These are phyloP conservation scores for Xylophagus ater DNA, from an alignment of 2,888 invertebrate species.

Conservation along the genomic window DNA sequence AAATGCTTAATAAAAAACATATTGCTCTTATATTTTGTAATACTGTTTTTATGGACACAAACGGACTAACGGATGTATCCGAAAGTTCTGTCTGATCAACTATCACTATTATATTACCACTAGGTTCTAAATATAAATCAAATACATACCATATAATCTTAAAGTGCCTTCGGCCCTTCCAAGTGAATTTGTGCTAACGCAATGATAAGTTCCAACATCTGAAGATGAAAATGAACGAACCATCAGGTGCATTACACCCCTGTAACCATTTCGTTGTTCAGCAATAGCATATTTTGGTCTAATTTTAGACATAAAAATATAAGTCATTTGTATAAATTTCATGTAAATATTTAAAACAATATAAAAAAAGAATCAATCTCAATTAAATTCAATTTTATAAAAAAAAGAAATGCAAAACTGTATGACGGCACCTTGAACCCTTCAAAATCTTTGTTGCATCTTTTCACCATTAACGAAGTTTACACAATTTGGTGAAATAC, in stretches of 20 bases:
- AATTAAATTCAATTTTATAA: too few relatives aligned
- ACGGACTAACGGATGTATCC: too few relatives aligned
- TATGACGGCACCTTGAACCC: too few relatives aligned
- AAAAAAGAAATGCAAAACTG: too few relatives aligned
- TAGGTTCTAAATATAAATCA: neutral
- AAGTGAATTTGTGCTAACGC: conserved; percentile 56
- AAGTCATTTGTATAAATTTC: too few relatives aligned
- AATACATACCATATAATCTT: conserved; percentile 48
- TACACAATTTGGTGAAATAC: too few relatives aligned
- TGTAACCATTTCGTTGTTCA: conserved; percentile 37
- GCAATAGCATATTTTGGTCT: conserved; percentile 40
- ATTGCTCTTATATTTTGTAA: neutral
- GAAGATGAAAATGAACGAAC: conserved; percentile 43
- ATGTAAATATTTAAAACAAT: too few relatives aligned
- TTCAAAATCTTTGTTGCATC: too few relatives aligned
- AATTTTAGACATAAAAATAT: too few relatives aligned
- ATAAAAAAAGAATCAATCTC: too few relatives aligned
- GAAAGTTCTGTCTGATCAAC: neutral
- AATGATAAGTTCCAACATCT: conserved; percentile 66
- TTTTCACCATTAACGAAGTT: too few relatives aligned
- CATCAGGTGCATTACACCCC: conserved; percentile 36
- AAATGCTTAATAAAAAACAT: neutral
- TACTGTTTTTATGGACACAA: neutral
- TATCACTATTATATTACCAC: neutral
- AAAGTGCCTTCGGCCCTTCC: conserved; percentile 55